A percentile compares a stretch with the other conserved stretches of the same genome.
Evolutionary conservation across 2,888 invertebrate genomes (phyloP).

Genomic region (Mimachlamys varia): DNA sequence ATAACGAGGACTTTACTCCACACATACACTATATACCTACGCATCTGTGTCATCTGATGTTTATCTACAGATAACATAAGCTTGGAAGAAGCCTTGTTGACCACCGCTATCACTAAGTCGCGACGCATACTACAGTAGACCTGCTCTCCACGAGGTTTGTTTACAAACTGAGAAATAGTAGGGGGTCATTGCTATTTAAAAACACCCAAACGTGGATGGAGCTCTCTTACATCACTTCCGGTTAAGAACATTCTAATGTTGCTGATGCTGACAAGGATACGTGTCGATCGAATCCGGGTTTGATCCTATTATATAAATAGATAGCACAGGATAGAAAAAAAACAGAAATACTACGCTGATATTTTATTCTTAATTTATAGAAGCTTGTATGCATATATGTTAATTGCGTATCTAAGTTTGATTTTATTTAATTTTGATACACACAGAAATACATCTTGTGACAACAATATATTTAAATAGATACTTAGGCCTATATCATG

Average conservation of each 20-base stretch:
- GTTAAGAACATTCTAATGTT: not conserved
- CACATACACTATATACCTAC: slow-evolving; percentile 3
- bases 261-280: slow-evolving; percentile 2
- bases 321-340: too few relatives aligned
- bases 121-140: not conserved
- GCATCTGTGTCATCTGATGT: slow-evolving; percentile 32
- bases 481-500: too few relatives aligned
- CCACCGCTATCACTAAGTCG: not conserved
- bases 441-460: too few relatives aligned
- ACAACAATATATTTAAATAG: too few relatives aligned
- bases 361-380: too few relatives aligned
- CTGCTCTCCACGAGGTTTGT: not conserved
- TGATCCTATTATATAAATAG: not conserved
- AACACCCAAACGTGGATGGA: not conserved
- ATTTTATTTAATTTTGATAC: too few relatives aligned
- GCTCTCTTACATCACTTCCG: slow-evolving; percentile 17
- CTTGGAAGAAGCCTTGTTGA: slow-evolving; percentile 7
- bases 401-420: too few relatives aligned
- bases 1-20: slow-evolving; percentile 33
- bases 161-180: not conserved
- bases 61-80: slow-evolving; percentile 11
- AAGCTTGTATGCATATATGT: too few relatives aligned
- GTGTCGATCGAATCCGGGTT: not conserved
- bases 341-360: too few relatives aligned
- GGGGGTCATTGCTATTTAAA: not conserved